Conservation (phyloP, 1,140 invertebrate species). For the Papilio aristodemus region DNA sequence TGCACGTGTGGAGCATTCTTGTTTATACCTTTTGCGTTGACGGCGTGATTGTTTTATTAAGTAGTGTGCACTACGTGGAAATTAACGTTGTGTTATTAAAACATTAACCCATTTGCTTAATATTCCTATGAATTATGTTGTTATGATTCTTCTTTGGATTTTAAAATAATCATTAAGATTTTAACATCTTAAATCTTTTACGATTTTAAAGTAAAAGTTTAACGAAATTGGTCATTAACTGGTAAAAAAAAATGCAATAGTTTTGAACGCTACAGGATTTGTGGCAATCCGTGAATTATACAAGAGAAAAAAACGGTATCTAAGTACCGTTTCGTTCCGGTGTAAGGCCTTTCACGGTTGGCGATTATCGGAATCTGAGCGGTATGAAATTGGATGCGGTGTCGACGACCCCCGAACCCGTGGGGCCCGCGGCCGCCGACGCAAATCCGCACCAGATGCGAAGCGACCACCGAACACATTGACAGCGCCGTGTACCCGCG, state of each 20-base stretch:
- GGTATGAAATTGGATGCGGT: constrained; percentile 59
- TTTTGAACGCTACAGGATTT: constrained; percentile 6
- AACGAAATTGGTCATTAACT: too few species aligned
- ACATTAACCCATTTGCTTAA: constrained; percentile 10
- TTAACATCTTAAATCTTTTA: too few species aligned
- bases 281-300: constrained; percentile 7
- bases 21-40: constrained; percentile 18
- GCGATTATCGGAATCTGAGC: constrained; percentile 48
- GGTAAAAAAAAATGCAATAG: not conserved
- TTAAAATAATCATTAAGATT: not conserved
- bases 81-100: constrained; percentile 3
- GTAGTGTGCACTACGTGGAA: constrained; percentile 1
- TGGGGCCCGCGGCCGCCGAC: constrained; percentile 39
- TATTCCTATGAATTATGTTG: not conserved
- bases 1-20: constrained; percentile 26
- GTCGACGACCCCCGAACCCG: constrained; percentile 45
- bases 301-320: constrained; percentile 10
- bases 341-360: constrained; percentile 41
- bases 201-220: too few species aligned
- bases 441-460: not conserved
- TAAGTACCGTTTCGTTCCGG: constrained; percentile 38
- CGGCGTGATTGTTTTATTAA: constrained; percentile 29
- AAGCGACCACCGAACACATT: not conserved
- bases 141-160: not conserved
- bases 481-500: too few species aligned